These are phyloP conservation scores for Heliconius congener DNA, from an alignment of 1,140 invertebrate species.

Conservation along the genomic window DNA sequence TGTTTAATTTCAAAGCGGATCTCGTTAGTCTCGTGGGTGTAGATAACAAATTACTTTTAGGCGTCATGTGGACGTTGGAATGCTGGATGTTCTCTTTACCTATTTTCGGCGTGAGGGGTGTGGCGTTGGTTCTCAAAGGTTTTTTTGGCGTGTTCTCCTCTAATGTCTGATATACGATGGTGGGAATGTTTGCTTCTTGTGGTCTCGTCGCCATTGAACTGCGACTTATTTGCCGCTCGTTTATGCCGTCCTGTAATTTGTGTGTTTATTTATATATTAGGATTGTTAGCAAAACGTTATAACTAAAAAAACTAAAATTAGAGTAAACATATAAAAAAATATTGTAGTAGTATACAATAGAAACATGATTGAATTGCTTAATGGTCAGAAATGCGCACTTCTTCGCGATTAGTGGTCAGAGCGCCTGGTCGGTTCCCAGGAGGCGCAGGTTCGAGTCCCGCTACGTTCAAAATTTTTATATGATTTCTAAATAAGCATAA, in stretches of 20 bases:
- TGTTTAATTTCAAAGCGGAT: conserved; percentile 63
- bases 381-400: too few relatives aligned
- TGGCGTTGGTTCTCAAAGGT: conserved; percentile 43
- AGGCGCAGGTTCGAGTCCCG: too few relatives aligned
- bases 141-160: conserved; percentile 62
- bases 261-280: too few relatives aligned
- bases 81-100: conserved; percentile 69
- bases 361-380: too few relatives aligned
- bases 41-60: conserved; percentile 53
- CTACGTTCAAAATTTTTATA: too few relatives aligned
- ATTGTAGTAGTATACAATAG: too few relatives aligned
- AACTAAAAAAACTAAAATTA: too few relatives aligned
- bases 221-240: conserved; percentile 65
- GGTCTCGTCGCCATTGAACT: conserved; percentile 61
- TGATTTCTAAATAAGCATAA: too few relatives aligned
- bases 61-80: conserved; percentile 47
- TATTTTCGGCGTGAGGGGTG: conserved; percentile 59
- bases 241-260: conserved; percentile 56
- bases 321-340: too few relatives aligned
- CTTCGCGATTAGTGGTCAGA: too few relatives aligned
- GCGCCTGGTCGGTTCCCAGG: too few relatives aligned
- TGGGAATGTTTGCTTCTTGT: conserved; percentile 40
- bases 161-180: conserved; percentile 40
- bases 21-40: conserved; percentile 66
- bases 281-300: too few relatives aligned